A percentile compares a stretch with the other conserved stretches of the same genome.
Conservation (phyloP, 2,888 invertebrate genomes). For the Alviniconcha strummeri region DNA sequence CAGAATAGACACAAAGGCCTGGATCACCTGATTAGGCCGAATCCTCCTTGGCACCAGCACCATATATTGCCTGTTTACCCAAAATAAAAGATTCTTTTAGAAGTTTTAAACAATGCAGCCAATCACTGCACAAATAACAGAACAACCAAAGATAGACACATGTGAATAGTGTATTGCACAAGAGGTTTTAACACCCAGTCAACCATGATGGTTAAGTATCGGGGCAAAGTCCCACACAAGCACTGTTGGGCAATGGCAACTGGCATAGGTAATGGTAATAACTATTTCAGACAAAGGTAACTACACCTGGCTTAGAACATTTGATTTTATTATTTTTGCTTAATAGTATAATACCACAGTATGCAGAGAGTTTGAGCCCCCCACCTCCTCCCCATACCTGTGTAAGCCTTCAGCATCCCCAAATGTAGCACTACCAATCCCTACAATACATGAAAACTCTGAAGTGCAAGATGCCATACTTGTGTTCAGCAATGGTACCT, state of each 20-base stretch:
- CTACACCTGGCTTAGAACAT: background rate
- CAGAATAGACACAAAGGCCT: slow-evolving; percentile 89
- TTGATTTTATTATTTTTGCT: background rate
- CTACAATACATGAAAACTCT: no score
- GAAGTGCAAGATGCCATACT: no score
- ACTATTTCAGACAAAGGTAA: background rate
- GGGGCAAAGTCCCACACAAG: background rate
- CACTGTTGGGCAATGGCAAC: background rate
- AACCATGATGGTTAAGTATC: background rate
- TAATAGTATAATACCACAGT: background rate
- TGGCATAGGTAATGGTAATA: background rate
- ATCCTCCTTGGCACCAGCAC: slow-evolving; percentile 93
- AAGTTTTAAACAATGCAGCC: no score
- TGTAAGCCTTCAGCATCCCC: background rate
- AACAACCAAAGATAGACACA: background rate
- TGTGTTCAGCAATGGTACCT: no score
- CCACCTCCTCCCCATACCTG: background rate
- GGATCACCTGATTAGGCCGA: slow-evolving; percentile 92
- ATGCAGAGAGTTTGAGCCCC: background rate
- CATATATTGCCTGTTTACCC: slow-evolving; percentile 85
- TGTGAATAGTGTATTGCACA: background rate
- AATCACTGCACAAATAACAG: background rate
- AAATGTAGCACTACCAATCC: background rate
- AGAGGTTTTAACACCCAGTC: background rate
- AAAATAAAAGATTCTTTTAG: background rate